Base-by-base conservation (phyloP, 2,113 vertebrate species). In the Gymnorhina tibicen region DNA sequence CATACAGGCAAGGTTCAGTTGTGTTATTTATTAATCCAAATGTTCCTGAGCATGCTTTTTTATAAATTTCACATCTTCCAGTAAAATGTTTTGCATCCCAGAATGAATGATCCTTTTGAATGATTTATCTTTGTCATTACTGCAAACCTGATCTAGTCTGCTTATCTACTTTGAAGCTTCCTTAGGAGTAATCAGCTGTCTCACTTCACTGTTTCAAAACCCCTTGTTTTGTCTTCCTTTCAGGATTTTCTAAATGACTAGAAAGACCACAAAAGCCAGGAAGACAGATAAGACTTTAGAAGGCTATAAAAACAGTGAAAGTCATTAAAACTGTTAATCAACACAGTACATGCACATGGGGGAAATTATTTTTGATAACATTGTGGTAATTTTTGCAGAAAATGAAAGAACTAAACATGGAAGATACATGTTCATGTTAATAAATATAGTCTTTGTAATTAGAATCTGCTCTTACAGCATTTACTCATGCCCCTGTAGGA, bases 161-260 rank as follows among this genome's bases (percentile, higher is more conserved):
- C 37, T 94, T 96, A 96, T 89, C 78, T 80, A 13, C 89, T 96
- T 89, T 77, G 92, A 68, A 91, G 91, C 62, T 91, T 95, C 66
- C 80, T 89, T 49, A 74, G 91, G 76, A 80, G 66, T 95, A 91
- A 89, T 94, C 92, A 95, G 76, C 67, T 91, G 64, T 91, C 78
- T 96, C 83, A 91, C 28, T 95, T 94, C 33, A 79, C 66, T 82
- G 39, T 86, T 88, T 91, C 69, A 62, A 68, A 89, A 66, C 22
- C 35, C 8, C 58, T 86, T 97, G 30, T 97, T 97, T 90, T 96
- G 37, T 87, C 81, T 84, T 91, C 32, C 82, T 90, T 90, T 95
- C 1, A 8, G 50, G 33, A 77, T 83, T 85, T 55, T 93, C 63
- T 94, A 89, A 84, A 85, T 91, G 26, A 56, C 66, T 77, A 88